phyloP scores from a whole-genome alignment of 2,888 invertebrate genomes.

The Lordiphosa andalusiaca region DNA sequence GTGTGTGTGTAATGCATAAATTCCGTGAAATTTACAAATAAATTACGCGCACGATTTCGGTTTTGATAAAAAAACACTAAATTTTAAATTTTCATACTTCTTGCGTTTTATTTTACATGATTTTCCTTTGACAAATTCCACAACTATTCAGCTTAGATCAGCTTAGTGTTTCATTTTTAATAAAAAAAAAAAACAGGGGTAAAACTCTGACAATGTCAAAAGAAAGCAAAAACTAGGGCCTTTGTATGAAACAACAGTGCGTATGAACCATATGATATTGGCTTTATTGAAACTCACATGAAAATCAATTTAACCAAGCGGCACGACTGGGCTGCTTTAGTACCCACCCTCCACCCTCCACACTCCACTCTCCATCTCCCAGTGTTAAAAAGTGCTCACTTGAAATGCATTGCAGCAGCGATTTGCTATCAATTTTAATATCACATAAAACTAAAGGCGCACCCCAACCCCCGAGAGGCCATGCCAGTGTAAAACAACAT shows the following conservation, averaged over 20 bases:
- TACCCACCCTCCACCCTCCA: no score
- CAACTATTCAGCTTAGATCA: no score
- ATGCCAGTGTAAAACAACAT: slow-evolving; percentile 63
- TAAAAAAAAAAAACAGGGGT: neutral
- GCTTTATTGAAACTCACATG: slow-evolving; percentile 68
- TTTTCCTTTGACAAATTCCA: no score
- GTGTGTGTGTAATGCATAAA: slow-evolving; percentile 48
- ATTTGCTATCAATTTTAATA: slow-evolving; percentile 74
- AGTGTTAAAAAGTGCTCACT: slow-evolving; percentile 38
- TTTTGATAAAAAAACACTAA: no score
- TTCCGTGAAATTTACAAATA: slow-evolving; percentile 62
- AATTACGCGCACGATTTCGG: slow-evolving; percentile 30
- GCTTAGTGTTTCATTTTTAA: no score
- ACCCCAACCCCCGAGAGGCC: slow-evolving; percentile 33
- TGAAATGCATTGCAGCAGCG: slow-evolving; percentile 57
- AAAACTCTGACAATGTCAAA: slow-evolving; percentile 5
- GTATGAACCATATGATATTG: slow-evolving; percentile 63
- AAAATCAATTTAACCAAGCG: slow-evolving; percentile 63
- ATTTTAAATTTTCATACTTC: no score
- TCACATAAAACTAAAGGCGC: slow-evolving; percentile 71
- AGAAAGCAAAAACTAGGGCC: neutral
- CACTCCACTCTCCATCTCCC: neutral
- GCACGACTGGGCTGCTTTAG: slow-evolving; percentile 1
- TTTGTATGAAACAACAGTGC: slow-evolving; percentile 24
- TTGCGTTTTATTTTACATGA: no score